Base-by-base conservation (phyloP, 2,888 invertebrate genomes). In the Achlya flavicornis region DNA sequence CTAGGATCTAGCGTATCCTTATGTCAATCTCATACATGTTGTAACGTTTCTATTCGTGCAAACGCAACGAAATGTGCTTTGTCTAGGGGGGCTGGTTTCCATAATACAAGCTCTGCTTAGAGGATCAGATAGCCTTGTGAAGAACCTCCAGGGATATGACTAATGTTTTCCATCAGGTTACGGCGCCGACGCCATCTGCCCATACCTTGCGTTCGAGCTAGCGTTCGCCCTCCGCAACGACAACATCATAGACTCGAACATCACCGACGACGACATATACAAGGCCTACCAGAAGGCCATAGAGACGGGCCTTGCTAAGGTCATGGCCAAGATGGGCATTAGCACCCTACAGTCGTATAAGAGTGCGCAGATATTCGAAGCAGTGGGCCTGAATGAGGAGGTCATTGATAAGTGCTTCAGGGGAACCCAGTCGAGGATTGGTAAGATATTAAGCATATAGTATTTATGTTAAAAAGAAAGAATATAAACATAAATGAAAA, bases 261-360 rank as follows among this genome's bases (percentile, higher is more conserved):
- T 97, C 3, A 95, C 96, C 0, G 98, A 99, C 85, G 95, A 96
- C 7, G 95, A 96, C 64, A 96, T 99, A 72, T 98, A 96, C 88
- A 91, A 94, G 66, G 97, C 98, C 74, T 99, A 99, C 89, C 96
- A 98, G 57, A 96, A 97, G 72, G 98, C 99, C 57, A 97, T 97
- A 84, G 98, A 98, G 80, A 96, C 98, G 0, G 99, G 99, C 61
- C 70, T 93, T 4, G 90, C 92, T 33, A 93, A 93, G 70, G 94
- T 88, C 0, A 99, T 99, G 99, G 99, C 99, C 6, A 99, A 99
- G 90, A 99, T 99, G 99, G 99, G 99, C 65, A 99, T 99, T 83
- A 99, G 98, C 65, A 99, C 99, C 0, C 93, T 99, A 57, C 99
- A 99, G 87, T 99, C 99, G 0, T 99, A 99, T 92, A 99, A 99